Percentiles rank a stretch among this genome's conserved stretches.
Evolutionary conservation across 2,797 vertebrate genomes (phyloP).

Genomic region (Notolabrus celidotus): DNA sequence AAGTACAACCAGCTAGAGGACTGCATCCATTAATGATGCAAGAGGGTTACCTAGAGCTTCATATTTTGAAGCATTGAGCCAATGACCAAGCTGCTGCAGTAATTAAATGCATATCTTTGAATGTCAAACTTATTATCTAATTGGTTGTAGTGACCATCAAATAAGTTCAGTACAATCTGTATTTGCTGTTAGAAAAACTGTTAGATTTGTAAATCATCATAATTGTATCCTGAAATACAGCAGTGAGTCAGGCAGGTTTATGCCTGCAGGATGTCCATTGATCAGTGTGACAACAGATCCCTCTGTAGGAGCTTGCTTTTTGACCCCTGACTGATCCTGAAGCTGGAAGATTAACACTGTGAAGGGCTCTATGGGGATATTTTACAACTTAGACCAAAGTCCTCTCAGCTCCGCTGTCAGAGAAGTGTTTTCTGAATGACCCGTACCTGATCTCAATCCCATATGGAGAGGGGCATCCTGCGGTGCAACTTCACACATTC

Average conservation of each 20-base stretch:
- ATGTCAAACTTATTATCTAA: neutral
- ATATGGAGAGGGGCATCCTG: slow-evolving; percentile 47
- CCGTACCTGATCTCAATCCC: slow-evolving; percentile 60
- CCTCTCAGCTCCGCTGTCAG: slow-evolving; percentile 34
- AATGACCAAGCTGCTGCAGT: no score
- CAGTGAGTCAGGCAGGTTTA: slow-evolving; percentile 40
- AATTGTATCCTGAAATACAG: slow-evolving; percentile 39
- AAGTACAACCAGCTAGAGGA: neutral
- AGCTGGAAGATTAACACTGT: slow-evolving; percentile 66
- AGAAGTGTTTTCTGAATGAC: slow-evolving; percentile 62
- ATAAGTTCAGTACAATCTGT: neutral
- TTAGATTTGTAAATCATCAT: slow-evolving; percentile 4
- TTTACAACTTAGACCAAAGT: slow-evolving; percentile 73
- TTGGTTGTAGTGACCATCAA: neutral
- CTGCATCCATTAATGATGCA: neutral
- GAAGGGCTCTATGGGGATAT: slow-evolving; percentile 48
- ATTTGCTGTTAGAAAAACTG: neutral
- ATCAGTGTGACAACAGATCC: slow-evolving; percentile 56
- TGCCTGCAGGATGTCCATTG: slow-evolving; percentile 48
- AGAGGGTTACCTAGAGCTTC: neutral
- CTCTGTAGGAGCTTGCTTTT: slow-evolving; percentile 58
- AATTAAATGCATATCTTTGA: neutral
- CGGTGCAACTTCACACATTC: slow-evolving; percentile 50
- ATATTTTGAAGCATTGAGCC: neutral
- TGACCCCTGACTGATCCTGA: slow-evolving; percentile 70